Evolutionary conservation across 2,888 invertebrate genomes (phyloP), one percentile per base, ranked within the genome.

Genomic region (Drosophila longiperda): DNA sequence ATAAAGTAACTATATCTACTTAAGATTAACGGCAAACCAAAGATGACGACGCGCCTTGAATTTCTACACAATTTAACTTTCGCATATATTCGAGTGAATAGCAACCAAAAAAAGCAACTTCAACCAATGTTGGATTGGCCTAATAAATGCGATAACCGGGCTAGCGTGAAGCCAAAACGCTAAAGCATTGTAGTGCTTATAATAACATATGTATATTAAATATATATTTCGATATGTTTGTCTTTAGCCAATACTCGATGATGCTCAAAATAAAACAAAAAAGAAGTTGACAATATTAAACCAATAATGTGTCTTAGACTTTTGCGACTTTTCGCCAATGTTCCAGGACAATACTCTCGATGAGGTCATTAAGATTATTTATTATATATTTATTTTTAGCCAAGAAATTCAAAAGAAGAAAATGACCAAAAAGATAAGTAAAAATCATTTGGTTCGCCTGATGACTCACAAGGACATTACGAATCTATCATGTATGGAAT

Each of bases 61-160:
- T 89, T 83, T 89, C 87, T 83, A 82, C 76, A 73, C 85, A 89
- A 85, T 89, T 87, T 90, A 88, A 88, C 85, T 82, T 87, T 81
- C 71, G 74, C 77, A 75, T 82, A 73, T 82, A 72, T 68, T 71
- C 69, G 71, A 72, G 78, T 75, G 70, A 69, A 66, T 75, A 74
- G 52, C 52, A 57, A 38, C 36, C 48, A 57, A 42, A 36, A 36
- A 55, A 32, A 69, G 50, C 54, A 59, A 45, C 66, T 61, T 15
- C 32, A 52, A 36, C 20, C 45, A 45, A 38, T 36, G 33, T 33
- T 58, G 67, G 76, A 84, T 73, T 80, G 75, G 74, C 78, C 75
- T 86, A 82, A 86, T 80, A 82, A 83, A 86, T 79, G 66, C 78
- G 80, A 86, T 83, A 86, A 76, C 75, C 59, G 57, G 34, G 64